Evolutionary conservation across 1,140 invertebrate genomes (phyloP).

Genomic region (Lordiphosa collinella): DNA sequence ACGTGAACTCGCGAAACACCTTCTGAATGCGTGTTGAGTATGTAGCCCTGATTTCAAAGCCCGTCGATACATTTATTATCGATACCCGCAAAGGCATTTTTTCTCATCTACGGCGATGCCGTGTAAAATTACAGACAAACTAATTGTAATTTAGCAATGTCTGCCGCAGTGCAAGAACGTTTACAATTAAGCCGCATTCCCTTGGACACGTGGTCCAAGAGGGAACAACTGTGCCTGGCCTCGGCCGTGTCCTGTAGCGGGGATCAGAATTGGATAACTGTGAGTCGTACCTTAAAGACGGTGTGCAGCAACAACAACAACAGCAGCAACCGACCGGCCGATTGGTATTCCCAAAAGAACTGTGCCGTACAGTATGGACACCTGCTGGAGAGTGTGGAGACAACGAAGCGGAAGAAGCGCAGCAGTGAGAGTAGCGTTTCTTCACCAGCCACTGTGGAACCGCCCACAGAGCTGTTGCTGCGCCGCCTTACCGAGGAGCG

Average conservation of each 20-base stretch:
- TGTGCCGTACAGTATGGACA: conserved; percentile 94
- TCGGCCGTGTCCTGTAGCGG: conserved; percentile 92
- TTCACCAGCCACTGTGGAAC: conserved; percentile 77
- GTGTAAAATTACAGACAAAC: not conserved
- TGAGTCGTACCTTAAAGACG: conserved; percentile 88
- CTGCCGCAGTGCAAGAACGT: conserved; percentile 17
- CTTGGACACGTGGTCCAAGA: conserved; percentile 90
- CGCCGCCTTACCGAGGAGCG: conserved; percentile 89
- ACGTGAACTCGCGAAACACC: too few relatives aligned
- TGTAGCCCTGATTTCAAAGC: too few relatives aligned
- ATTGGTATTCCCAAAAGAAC: conserved; percentile 95
- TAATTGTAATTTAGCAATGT: conserved; percentile 20
- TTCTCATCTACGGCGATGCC: too few relatives aligned
- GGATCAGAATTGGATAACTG: conserved; percentile 97
- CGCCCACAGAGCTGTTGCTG: conserved; percentile 90
- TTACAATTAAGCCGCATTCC: conserved; percentile 84
- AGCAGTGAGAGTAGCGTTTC: conserved; percentile 80
- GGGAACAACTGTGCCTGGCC: conserved; percentile 91
- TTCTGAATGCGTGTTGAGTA: too few relatives aligned
- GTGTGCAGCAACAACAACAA: conserved; percentile 84
- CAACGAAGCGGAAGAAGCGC: conserved; percentile 92
- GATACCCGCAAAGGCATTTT: too few relatives aligned
- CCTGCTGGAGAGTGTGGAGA: conserved; percentile 90
- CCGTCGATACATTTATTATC: too few relatives aligned
- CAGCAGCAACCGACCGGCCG: conserved; percentile 84